Conservation (phyloP, 2,888 invertebrate species). For the Eudemis profundana region DNA sequence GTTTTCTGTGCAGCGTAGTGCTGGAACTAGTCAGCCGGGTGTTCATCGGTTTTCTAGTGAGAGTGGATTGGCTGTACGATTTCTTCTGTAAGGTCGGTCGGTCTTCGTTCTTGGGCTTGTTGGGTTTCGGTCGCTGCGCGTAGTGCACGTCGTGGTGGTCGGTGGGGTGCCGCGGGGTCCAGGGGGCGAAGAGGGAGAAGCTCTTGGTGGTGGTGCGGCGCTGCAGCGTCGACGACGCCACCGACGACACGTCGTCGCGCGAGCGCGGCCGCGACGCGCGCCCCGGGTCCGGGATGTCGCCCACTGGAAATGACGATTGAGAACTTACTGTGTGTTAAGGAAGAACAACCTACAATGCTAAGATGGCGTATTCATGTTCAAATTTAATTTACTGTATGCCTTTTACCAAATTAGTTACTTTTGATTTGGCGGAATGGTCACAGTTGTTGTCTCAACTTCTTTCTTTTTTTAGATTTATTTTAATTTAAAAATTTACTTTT, state of each 20-base stretch:
- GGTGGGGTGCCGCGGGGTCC: conserved; percentile 90
- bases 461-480: too few relatives aligned
- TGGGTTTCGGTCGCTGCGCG: conserved; percentile 85
- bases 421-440: too few relatives aligned
- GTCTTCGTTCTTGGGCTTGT: conserved; percentile 71
- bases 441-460: too few relatives aligned
- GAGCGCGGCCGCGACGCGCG: conserved; percentile 87
- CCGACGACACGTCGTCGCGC: conserved; percentile 90
- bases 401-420: too few relatives aligned
- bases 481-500: too few relatives aligned
- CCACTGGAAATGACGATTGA: conserved; percentile 82
- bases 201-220: conserved; percentile 91
- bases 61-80: conserved; percentile 77
- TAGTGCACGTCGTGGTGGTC: conserved; percentile 92
- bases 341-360: too few relatives aligned
- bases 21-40: conserved; percentile 73
- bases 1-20: conserved; percentile 74
- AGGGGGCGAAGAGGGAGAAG: conserved; percentile 93
- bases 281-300: conserved; percentile 92
- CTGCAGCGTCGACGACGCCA: conserved; percentile 87
- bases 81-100: conserved; percentile 76
- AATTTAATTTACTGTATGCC: too few relatives aligned
- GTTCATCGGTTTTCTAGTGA: conserved; percentile 68
- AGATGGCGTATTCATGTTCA: too few relatives aligned
- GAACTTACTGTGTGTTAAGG: background rate